phyloP scores from a whole-genome alignment of 2,888 invertebrate species.

The Lymantria monacha region DNA sequence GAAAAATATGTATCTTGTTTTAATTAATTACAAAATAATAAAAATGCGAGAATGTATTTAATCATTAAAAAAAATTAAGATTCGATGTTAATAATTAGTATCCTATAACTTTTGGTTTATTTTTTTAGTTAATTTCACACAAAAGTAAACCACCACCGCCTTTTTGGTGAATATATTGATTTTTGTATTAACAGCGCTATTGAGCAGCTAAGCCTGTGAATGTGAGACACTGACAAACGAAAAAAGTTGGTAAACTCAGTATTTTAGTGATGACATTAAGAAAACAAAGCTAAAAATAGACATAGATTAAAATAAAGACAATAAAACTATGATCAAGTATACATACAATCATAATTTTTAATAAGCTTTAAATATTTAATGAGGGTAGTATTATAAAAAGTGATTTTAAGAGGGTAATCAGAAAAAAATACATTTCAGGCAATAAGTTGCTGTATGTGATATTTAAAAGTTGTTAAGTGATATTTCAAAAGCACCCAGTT shows the following conservation, averaged over 20 bases:
- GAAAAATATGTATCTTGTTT: no score
- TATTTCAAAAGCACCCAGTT: no score
- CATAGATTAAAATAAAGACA: no score
- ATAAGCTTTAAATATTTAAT: background rate
- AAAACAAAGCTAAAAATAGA: background rate
- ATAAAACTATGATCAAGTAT: no score
- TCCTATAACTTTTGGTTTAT: no score
- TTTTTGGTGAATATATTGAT: background rate
- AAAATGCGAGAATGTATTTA: no score
- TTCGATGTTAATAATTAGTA: no score
- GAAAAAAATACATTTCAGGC: no score
- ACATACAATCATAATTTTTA: background rate
- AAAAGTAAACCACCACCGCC: background rate
- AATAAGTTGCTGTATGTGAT: background rate
- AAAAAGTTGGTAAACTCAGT: constrained; percentile 6
- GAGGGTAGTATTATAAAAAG: background rate
- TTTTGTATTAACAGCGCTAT: constrained; percentile 8
- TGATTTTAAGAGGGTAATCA: background rate
- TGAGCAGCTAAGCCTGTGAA: constrained; percentile 21
- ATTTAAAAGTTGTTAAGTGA: background rate
- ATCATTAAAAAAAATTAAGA: no score
- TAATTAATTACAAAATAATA: no score
- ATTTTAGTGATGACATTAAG: background rate
- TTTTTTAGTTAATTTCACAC: background rate
- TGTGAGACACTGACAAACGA: constrained; percentile 17